Base-by-base conservation (phyloP, 2,797 vertebrate genomes). In the Pantherophis vulpinus region DNA sequence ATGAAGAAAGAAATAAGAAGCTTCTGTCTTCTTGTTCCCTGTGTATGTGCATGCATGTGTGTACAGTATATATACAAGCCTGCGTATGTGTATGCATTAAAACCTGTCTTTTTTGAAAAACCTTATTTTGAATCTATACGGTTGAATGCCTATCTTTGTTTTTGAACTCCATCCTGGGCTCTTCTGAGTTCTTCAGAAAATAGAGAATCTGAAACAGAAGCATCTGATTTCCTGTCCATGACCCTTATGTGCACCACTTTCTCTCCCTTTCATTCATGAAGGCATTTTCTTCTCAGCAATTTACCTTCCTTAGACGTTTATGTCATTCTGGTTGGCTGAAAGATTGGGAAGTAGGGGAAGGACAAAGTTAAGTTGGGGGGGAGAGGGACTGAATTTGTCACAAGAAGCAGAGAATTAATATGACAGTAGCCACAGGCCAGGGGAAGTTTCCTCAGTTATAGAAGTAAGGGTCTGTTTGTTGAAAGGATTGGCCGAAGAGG, bases 221-320 rank as follows among this genome's bases (percentile, higher is more conserved):
- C 16, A 37, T 94, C 91, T n/a, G 90, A 93, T 95, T 97, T 97
- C 96, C 96, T 96, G 94, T 96, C 94, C 23, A 61, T 54, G 60
- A 0, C 0, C 20, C 89, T 88, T 70, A 94, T 92, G 90, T 93
- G 94, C 97, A 96, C 96, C 96, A 97, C 97, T 97, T 97, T 97
- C 96, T 96, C 94, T 96, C 95, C 91, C 91, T 94, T 94, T 96
- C 95, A 95, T 93, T 92, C 66, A 91, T 58, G 32, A 92, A 94
- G 93, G 93, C 55, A 91, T 61, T 93, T 29, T 87, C 59, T 58
- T 47, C 8, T 70, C 29, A 90, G 4, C 1, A 63, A 51, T n/a
- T 58, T 10, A 25, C 18, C 27, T 90, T 90, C 47, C 3, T 74
- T 66, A 66, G 20, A 83, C 0, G 20, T 83, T 83, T 83, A 47